Conservation (phyloP, 2,113 vertebrate species). For the Hipposideros armiger region DNA sequence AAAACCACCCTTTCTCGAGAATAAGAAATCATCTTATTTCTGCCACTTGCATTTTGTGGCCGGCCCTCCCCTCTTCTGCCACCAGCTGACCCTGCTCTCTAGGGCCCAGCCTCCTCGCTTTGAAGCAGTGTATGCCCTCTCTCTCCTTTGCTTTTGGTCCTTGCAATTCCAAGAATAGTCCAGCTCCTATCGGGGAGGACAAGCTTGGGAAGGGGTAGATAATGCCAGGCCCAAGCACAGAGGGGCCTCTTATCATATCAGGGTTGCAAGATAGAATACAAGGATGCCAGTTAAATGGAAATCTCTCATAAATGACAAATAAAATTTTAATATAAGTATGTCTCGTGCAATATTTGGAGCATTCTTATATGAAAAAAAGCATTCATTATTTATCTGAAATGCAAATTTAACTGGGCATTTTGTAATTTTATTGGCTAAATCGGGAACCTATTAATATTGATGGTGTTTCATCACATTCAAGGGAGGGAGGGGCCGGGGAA, state of each 20-base stretch:
- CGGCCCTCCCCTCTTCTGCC: neutral
- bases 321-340: neutral
- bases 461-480: neutral
- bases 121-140: neutral
- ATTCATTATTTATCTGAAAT: neutral
- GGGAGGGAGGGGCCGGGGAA: rapidly evolving
- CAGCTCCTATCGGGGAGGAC: neutral
- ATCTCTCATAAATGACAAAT: neutral
- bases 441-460: neutral
- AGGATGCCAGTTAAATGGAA: neutral
- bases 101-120: neutral
- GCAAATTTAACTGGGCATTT: neutral
- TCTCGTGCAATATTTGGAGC: neutral
- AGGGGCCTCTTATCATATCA: neutral
- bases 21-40: rapidly evolving
- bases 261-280: neutral
- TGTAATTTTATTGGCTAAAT: neutral
- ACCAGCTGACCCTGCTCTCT: neutral
- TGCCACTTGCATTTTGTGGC: neutral
- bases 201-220: neutral
- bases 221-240: neutral
- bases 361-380: neutral
- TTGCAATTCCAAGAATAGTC: slow-evolving; percentile 70
- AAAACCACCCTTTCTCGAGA: neutral
- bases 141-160: neutral